Evolutionary conservation across 2,113 vertebrate genomes (phyloP).

Genomic region (Gadus macrocephalus): DNA sequence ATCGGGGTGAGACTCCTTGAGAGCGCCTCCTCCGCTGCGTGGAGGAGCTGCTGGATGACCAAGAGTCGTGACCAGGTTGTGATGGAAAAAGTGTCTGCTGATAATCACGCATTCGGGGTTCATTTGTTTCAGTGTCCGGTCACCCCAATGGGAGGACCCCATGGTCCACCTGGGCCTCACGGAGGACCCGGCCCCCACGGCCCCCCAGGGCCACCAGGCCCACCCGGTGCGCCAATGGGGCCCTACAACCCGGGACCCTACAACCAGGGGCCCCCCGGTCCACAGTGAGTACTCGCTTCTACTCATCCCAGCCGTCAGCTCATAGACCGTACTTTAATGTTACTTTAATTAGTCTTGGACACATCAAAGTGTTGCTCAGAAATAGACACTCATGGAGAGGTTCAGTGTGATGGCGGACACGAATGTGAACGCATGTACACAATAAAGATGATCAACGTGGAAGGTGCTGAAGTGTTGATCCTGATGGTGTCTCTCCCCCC

Average conservation of each 20-base stretch:
- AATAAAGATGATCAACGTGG: no score
- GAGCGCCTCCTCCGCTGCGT: not conserved
- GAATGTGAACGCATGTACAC: no score
- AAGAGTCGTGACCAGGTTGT: not conserved
- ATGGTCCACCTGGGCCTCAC: constrained; percentile 93
- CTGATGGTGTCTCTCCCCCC: constrained; percentile 17
- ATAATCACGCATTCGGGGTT: not conserved
- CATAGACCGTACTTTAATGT: no score
- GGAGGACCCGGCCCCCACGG: constrained; percentile 94
- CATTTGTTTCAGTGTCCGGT: constrained; percentile 81
- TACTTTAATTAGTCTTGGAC: no score
- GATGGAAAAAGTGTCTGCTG: not conserved
- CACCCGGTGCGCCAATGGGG: constrained; percentile 90
- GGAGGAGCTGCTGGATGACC: no score
- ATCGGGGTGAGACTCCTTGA: constrained; percentile 82
- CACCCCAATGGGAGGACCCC: constrained; percentile 90
- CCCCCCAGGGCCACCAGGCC: constrained; percentile 87
- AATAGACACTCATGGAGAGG: no score
- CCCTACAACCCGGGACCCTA: constrained; percentile 97
- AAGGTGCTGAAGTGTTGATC: not conserved
- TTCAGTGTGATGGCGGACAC: no score
- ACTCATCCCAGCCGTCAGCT: no score
- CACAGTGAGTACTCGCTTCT: constrained; percentile 80
- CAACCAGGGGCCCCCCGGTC: constrained; percentile 93
- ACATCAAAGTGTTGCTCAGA: no score